These are phyloP conservation scores for Xenops minutus DNA, from an alignment of 2,797 vertebrate genomes.

Conservation along the genomic window DNA sequence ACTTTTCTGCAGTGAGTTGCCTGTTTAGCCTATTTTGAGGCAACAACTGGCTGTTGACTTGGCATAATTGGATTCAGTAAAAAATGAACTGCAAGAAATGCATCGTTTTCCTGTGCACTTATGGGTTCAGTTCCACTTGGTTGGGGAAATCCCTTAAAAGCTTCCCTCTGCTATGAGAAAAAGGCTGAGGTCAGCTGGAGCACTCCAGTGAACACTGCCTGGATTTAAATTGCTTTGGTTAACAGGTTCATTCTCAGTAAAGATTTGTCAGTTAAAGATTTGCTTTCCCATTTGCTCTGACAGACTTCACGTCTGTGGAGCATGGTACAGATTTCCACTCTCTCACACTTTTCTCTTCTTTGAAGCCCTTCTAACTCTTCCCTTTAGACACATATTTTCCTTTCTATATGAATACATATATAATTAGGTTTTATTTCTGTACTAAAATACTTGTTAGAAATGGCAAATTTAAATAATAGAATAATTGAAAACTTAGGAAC, in stretches of 20 bases:
- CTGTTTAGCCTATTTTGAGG: not conserved
- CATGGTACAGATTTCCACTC: not conserved
- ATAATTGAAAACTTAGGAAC: not conserved
- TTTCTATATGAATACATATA: not conserved
- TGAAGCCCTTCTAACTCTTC: not conserved
- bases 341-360: not conserved
- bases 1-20: not conserved
- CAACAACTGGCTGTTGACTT: not conserved
- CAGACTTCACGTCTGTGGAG: not conserved
- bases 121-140: not conserved
- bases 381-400: not conserved
- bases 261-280: not conserved
- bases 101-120: not conserved
- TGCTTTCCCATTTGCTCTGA: not conserved
- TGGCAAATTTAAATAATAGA: not conserved
- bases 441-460: not conserved
- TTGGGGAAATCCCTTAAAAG: not conserved
- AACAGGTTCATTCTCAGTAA: not conserved
- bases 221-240: slow-evolving; percentile 17
- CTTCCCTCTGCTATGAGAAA: not conserved
- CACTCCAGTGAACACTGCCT: not conserved
- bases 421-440: not conserved
- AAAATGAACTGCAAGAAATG: not conserved
- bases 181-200: not conserved
- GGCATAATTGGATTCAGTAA: not conserved